These are phyloP conservation scores for Thelaira solivaga DNA, from an alignment of 2,888 invertebrate genomes.

Conservation along the genomic window DNA sequence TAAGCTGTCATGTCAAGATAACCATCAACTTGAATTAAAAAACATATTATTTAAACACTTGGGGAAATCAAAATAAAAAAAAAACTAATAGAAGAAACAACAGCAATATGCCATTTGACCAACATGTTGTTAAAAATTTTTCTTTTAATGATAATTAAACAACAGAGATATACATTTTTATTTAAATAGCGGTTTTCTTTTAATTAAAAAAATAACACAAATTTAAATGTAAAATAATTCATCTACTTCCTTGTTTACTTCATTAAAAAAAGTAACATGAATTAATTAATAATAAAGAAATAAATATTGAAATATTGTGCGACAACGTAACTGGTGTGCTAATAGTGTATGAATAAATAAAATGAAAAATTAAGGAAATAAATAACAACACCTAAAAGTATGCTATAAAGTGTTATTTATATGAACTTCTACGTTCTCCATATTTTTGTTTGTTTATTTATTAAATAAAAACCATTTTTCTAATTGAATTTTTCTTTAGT, in stretches of 20 bases:
- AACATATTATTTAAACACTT: conserved; percentile 36
- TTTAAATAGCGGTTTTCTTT: not conserved
- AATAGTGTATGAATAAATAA: not conserved
- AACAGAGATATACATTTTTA: not conserved
- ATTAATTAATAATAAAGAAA: conserved; percentile 36
- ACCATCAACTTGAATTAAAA: conserved; percentile 54
- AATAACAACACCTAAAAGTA: conserved; percentile 1
- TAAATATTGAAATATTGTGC: conserved; percentile 18
- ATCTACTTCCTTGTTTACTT: not conserved
- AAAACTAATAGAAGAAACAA: not conserved
- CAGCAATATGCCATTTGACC: not conserved
- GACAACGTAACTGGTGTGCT: no score
- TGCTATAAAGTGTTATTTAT: not conserved
- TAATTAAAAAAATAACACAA: conserved; percentile 21
- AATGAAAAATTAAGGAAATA: not conserved
- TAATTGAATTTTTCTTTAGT: conserved; percentile 52
- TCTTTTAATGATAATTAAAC: not conserved
- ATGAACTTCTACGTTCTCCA: not conserved
- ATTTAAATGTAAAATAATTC: not conserved
- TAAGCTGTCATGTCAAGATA: conserved; percentile 58
- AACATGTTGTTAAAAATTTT: not conserved
- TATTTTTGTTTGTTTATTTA: conserved; percentile 16
- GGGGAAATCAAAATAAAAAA: conserved; percentile 26
- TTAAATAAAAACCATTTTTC: conserved; percentile 50
- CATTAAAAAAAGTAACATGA: not conserved